These are phyloP conservation scores for Achlya flavicornis DNA, from an alignment of 2,888 invertebrate species.

Conservation along the genomic window DNA sequence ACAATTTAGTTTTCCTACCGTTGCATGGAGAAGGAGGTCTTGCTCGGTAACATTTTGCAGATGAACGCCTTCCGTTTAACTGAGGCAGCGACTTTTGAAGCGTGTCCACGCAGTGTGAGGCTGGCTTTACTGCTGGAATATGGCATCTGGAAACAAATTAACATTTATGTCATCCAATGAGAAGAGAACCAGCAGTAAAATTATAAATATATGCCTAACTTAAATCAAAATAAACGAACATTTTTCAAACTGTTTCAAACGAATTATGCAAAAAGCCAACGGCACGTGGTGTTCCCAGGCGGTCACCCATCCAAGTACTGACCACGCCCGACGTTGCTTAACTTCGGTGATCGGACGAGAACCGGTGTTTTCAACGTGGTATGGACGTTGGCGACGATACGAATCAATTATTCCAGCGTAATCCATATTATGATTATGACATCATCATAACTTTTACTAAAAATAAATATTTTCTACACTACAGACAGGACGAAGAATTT, in stretches of 20 bases:
- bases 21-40: slow-evolving; percentile 44
- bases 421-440: slow-evolving; percentile 18
- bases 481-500: no score
- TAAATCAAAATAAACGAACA: no score
- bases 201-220: no score
- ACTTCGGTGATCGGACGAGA: slow-evolving; percentile 78
- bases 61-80: slow-evolving; percentile 40
- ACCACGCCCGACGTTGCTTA: slow-evolving; percentile 79
- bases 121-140: slow-evolving; percentile 70
- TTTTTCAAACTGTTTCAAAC: no score
- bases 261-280: slow-evolving; percentile 39
- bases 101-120: slow-evolving; percentile 74
- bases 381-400: slow-evolving; percentile 61
- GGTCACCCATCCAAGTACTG: slow-evolving; percentile 81
- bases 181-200: no score
- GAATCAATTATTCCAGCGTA: slow-evolving; percentile 41
- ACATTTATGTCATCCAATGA: neutral
- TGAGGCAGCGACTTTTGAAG: slow-evolving; percentile 68
- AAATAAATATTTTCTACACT: neutral
- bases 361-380: slow-evolving; percentile 65
- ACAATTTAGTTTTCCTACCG: slow-evolving; percentile 51
- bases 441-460: neutral
- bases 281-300: slow-evolving; percentile 74
- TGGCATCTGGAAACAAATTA: slow-evolving; percentile 44
- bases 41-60: slow-evolving; percentile 41